A percentile compares a stretch with the other conserved stretches of the same genome.
Conservation (phyloP, 64 coral and sea anemone species). For the Montipora cactus region DNA sequence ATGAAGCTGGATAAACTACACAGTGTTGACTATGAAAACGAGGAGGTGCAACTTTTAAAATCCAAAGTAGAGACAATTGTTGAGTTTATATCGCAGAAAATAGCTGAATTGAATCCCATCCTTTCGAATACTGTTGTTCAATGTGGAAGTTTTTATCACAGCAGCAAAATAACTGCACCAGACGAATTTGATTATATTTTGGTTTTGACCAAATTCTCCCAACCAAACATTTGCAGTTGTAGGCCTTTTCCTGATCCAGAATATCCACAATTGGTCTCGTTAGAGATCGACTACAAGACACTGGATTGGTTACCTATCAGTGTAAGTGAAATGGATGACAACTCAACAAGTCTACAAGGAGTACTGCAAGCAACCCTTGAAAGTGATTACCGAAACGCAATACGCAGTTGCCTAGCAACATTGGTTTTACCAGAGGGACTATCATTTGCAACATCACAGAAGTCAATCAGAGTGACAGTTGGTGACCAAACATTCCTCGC, state of each 20-base stretch:
- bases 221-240: conserved; percentile 27
- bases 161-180: conserved; percentile 51
- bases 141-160: conserved; percentile 70
- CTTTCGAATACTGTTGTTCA: conserved; percentile 44
- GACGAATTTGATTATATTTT: conserved; percentile 62
- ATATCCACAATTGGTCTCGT: conserved; percentile 35
- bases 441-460: conserved; percentile 57
- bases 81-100: conserved; percentile 11
- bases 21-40: conserved; percentile 45
- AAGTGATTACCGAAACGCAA: conserved; percentile 42
- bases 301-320: neutral
- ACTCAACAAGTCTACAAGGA: neutral
- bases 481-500: conserved; percentile 7
- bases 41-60: conserved; percentile 54
- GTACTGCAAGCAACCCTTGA: conserved; percentile 17
- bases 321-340: conserved; percentile 5
- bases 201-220: conserved; percentile 51
- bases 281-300: conserved; percentile 33
- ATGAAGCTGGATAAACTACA: conserved; percentile 33
- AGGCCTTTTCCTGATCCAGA: conserved; percentile 61
- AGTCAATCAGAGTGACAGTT: neutral
- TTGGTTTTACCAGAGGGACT: conserved; percentile 40
- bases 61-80: conserved; percentile 55
- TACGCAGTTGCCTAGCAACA: conserved; percentile 4
- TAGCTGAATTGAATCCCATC: conserved; percentile 45